These are phyloP conservation scores for Drosophila falleni DNA, from an alignment of 2,888 invertebrate genomes.

Conservation along the genomic window DNA sequence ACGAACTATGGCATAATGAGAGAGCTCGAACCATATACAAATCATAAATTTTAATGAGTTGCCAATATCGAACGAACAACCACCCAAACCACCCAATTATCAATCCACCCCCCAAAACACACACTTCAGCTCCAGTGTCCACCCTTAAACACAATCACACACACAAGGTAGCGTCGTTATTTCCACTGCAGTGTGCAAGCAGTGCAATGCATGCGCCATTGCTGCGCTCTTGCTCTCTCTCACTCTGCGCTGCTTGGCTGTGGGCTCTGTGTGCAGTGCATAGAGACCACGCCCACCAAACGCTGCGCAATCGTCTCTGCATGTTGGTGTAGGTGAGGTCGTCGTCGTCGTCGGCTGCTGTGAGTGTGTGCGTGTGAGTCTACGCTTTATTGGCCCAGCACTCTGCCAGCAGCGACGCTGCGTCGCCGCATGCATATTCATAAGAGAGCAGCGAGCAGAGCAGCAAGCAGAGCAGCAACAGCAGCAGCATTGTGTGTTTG, in stretches of 20 bases:
- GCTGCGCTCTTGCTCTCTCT: slow-evolving; percentile 53
- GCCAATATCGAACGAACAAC: slow-evolving; percentile 49
- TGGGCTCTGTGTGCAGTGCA: slow-evolving; percentile 40
- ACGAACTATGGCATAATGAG: slow-evolving; percentile 75
- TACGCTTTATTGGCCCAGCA: slow-evolving; percentile 63
- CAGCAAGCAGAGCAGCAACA: slow-evolving; percentile 13
- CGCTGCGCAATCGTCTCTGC: slow-evolving; percentile 45
- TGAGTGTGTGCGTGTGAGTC: slow-evolving; percentile 54
- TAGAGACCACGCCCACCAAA: slow-evolving; percentile 54
- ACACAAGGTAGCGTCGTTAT: slow-evolving; percentile 16
- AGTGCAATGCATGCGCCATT: slow-evolving; percentile 61
- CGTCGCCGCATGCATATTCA: slow-evolving; percentile 75
- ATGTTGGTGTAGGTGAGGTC: slow-evolving; percentile 38
- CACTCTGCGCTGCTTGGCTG: slow-evolving; percentile 26
- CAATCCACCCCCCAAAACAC: slow-evolving; percentile 11
- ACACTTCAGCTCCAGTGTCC: slow-evolving; percentile 4
- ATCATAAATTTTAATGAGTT: slow-evolving; percentile 81
- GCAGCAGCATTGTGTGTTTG: slow-evolving; percentile 29
- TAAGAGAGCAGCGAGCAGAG: slow-evolving; percentile 59
- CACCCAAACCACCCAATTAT: slow-evolving; percentile 1
- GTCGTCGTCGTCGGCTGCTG: slow-evolving; percentile 6
- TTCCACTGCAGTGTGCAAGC: slow-evolving; percentile 58
- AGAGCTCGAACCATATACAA: slow-evolving; percentile 73
- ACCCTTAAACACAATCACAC: slow-evolving; percentile 29
- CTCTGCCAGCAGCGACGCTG: slow-evolving; percentile 43